phyloP scores from a whole-genome alignment of 2,888 invertebrate species.

The Apamea monoglypha region DNA sequence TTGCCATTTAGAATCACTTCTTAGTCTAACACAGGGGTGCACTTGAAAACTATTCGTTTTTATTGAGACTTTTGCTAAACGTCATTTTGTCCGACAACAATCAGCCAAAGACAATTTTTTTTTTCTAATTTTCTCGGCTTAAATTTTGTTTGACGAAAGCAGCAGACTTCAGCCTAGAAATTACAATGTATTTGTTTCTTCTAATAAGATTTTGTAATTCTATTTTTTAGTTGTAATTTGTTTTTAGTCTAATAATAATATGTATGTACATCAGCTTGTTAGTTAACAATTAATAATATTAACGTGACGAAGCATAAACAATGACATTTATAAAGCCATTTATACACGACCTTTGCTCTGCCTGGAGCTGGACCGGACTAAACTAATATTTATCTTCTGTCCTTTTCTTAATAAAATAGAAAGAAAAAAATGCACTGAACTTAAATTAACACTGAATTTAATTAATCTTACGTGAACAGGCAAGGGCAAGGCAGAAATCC shows the following conservation, averaged over 20 bases:
- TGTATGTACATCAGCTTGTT: not conserved
- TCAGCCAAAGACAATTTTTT: conserved; percentile 64
- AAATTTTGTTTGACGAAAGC: conserved; percentile 1
- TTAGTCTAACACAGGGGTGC: conserved; percentile 57
- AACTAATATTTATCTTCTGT: too few species aligned
- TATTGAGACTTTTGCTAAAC: conserved; percentile 72
- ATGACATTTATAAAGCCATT: conserved; percentile 6
- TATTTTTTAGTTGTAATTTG: too few species aligned
- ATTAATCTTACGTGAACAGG: too few species aligned
- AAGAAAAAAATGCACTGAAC: too few species aligned
- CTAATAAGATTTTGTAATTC: not conserved
- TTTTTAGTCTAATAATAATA: too few species aligned
- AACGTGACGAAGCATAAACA: conserved; percentile 6
- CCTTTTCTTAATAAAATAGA: too few species aligned
- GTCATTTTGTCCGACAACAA: conserved; percentile 75
- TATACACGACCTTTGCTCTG: conserved; percentile 3
- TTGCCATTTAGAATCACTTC: conserved; percentile 61
- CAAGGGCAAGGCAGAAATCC: too few species aligned
- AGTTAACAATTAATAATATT: not conserved
- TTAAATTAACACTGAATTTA: too few species aligned
- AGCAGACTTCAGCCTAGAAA: conserved; percentile 8
- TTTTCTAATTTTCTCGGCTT: not conserved
- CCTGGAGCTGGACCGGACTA: too few species aligned
- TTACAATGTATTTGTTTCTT: conserved; percentile 4
- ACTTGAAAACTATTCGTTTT: conserved; percentile 68